Conservation (phyloP, 2,888 invertebrate genomes). For the Drosophila neotestacea region DNA sequence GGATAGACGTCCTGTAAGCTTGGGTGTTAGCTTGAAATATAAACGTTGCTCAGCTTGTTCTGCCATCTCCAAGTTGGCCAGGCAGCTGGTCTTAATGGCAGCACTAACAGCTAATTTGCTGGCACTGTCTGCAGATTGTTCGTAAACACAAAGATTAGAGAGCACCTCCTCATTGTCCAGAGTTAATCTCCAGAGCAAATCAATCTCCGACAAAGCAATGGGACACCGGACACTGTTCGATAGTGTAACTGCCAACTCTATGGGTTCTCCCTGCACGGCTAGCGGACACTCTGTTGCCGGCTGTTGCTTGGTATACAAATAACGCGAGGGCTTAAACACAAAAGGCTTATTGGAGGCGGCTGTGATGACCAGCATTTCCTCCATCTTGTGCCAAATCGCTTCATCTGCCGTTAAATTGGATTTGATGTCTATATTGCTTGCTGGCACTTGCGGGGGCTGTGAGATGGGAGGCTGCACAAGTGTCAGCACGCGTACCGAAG, state of each 20-base stretch:
- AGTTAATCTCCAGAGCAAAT: slow-evolving; percentile 84
- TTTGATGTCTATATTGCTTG: slow-evolving; percentile 83
- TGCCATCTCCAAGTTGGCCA: slow-evolving; percentile 78
- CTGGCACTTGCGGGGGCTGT: slow-evolving; percentile 78
- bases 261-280: slow-evolving; percentile 92
- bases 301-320: slow-evolving; percentile 89
- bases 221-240: slow-evolving; percentile 88
- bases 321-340: slow-evolving; percentile 92
- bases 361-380: slow-evolving; percentile 91
- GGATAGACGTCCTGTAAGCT: slow-evolving; percentile 90
- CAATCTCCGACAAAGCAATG: slow-evolving; percentile 83
- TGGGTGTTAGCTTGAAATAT: slow-evolving; percentile 90
- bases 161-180: slow-evolving; percentile 84
- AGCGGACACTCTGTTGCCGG: slow-evolving; percentile 89
- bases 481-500: slow-evolving; percentile 89
- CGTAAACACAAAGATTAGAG: slow-evolving; percentile 85
- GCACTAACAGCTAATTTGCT: slow-evolving; percentile 78
- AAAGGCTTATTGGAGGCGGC: slow-evolving; percentile 89
- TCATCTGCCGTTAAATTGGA: slow-evolving; percentile 85
- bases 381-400: slow-evolving; percentile 90
- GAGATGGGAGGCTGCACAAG: slow-evolving; percentile 80
- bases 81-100: slow-evolving; percentile 80
- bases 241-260: slow-evolving; percentile 88
- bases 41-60: slow-evolving; percentile 87
- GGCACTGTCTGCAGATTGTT: slow-evolving; percentile 76